Evolutionary conservation across 2,113 vertebrate genomes (phyloP), one percentile per base, ranked within the genome.

Genomic region (Lepus europaeus): DNA sequence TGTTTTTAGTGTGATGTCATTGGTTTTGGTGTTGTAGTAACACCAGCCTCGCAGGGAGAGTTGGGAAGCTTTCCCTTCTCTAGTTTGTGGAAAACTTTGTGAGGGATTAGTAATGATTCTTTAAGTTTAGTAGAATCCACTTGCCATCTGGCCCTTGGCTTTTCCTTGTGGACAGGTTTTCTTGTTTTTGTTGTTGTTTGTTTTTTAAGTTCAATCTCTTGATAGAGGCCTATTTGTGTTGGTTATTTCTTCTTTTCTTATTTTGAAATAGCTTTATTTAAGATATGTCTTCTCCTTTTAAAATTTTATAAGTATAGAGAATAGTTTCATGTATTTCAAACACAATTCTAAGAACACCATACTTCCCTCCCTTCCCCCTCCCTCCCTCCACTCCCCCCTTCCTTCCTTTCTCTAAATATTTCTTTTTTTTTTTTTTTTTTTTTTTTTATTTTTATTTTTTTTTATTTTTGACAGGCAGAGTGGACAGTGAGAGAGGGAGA

Each of bases 101-200:
- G 31, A 93, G 64, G 36, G 72, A 39, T 45, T 93, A 4, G 4
- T 83, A 45, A 89, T 66, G 79, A 5, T 51, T 89, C n/a, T 87
- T 78, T 73, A 74, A 53, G 10, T 85, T 87, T 89, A 27, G 25
- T 89, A 72, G 59, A 91, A 87, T 72, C 87, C 45, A 70, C 31
- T 89, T 90, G 45, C n/a, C 19, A 31, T 85, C 12, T 85, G 69
- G 73, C 29, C 23, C 23, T 61, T 77, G 61, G 4, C 29, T 80
- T 93, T 61, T 69, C 73, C 85, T 80, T 70, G 33, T 72, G 29
- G 22, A 2, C 27, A 82, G 39, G 19, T 89, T 84, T 90, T 77
- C 77, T 51, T 36, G 83, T 90, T 90, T 27, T 49, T 49, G 77
- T 51, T 33, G 83, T 90, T 90, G 23, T 49, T 49, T 76, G 61